These are phyloP conservation scores for Cebidichthys violaceus DNA, from an alignment of 2,113 vertebrate species.

Conservation along the genomic window DNA sequence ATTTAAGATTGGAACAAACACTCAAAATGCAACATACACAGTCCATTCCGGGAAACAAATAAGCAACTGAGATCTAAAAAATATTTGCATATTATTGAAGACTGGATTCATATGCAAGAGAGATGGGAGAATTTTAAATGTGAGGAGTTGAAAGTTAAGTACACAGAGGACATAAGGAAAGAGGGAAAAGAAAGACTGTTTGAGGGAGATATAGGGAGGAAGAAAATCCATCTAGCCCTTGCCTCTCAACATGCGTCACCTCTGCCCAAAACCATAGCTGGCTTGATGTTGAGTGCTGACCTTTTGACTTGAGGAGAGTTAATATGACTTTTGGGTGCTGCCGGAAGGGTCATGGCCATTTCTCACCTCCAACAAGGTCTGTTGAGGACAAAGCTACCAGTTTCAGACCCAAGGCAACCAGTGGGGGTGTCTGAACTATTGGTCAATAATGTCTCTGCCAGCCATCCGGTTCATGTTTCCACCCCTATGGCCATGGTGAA, in stretches of 20 bases:
- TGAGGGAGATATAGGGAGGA: constrained; percentile 1
- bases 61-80: too few species aligned
- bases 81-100: neutral
- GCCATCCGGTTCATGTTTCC: constrained; percentile 40
- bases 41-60: neutral
- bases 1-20: neutral
- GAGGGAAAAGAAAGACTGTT: neutral
- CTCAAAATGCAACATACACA: neutral
- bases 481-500: constrained; percentile 28
- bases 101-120: neutral
- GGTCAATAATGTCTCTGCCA: constrained; percentile 59
- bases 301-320: constrained; percentile 43
- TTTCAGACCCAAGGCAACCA: constrained; percentile 53
- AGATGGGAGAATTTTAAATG: neutral
- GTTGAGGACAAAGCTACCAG: constrained; percentile 30
- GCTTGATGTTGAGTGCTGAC: constrained; percentile 33
- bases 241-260: constrained; percentile 46
- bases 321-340: constrained; percentile 47
- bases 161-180: neutral
- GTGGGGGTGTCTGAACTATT: constrained; percentile 43
- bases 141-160: neutral
- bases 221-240: constrained; percentile 51
- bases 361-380: constrained; percentile 42
- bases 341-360: constrained; percentile 22
- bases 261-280: constrained; percentile 17